Base-by-base conservation (phyloP, 2,888 invertebrate genomes). In the Prenolepis imparis region DNA sequence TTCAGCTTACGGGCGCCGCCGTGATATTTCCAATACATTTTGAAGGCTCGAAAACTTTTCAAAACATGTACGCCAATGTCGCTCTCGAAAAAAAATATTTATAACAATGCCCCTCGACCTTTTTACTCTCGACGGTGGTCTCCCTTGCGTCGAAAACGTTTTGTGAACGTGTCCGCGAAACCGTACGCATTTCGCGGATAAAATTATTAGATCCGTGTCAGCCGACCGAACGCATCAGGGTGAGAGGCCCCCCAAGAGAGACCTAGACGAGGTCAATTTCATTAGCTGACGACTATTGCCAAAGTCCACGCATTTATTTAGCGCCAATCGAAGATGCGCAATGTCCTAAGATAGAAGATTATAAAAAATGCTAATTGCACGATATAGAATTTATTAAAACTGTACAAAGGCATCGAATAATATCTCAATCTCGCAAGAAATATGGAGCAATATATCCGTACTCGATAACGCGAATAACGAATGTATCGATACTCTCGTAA, bases 181-280 rank as follows among this genome's bases (percentile, higher is more conserved):
- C 63, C 48, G 67, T 92, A 89, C 77, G 91, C 24, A 89, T 90
- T 92, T 93, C 89, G 85, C 82, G 89, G 88, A 89, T 91, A 87
- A 91, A 90, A 90, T 90, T 87, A 89, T 92, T 91, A 91, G 87
- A 88, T 88, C 87, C 74, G 84, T 83, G 89, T 86, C 86, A 72
- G 77, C 72, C 64, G 57, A 68, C 66, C 72, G 6, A 57, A 28
- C 41, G 15, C 28, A n/a, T n/a, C n/a, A 55, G 44, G 44, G 64
- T 86, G 75, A 83, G 82, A 88, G 84, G 66, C 85, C 83, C 82
- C 82, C 85, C 87, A 87, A 87, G 88, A 82, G 83, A 86, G 28
- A 28, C 28, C 83, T 72, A 77, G 64, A 55, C 66, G 84, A 67
- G 84, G 84, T 89, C 89, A 89, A 89, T 89, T 88, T 83, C 63